Conservation (phyloP, 1,140 invertebrate genomes). For the Homalodisca vitripennis region DNA sequence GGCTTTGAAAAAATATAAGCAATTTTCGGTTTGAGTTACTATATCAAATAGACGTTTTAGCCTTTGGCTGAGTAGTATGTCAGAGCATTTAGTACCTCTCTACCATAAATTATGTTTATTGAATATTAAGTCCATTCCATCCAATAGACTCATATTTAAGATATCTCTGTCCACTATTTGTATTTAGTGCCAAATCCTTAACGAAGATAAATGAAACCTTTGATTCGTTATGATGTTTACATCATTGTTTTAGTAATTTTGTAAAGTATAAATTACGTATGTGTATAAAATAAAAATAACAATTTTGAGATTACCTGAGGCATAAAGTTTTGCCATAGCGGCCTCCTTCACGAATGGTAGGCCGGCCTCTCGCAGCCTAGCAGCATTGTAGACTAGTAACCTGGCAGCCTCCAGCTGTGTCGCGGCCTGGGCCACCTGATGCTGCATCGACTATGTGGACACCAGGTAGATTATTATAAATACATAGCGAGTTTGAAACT, state of each 20-base stretch:
- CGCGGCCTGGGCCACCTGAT: conserved; percentile 86
- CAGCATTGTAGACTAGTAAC: conserved; percentile 91
- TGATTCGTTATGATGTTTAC: neutral
- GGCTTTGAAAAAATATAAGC: no score
- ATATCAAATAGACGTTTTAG: no score
- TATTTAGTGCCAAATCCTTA: neutral
- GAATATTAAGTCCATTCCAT: neutral
- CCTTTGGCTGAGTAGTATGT: no score
- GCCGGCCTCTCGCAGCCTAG: conserved; percentile 75
- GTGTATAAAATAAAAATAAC: no score
- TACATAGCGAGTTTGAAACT: no score
- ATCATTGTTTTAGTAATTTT: neutral
- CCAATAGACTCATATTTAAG: neutral
- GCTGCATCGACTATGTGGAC: conserved; percentile 85
- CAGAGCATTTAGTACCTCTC: no score
- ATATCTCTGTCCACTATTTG: neutral
- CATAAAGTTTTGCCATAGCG: conserved; percentile 91
- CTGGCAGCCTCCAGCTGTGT: conserved; percentile 88
- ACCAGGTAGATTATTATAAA: no score
- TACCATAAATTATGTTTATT: no score
- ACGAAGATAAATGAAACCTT: neutral
- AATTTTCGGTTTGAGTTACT: no score
- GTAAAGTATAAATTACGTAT: neutral
- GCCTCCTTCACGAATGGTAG: conserved; percentile 87
- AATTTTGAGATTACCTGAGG: conserved; percentile 65